Base-by-base conservation (phyloP, 2,113 vertebrate genomes). In the Embiotoca jacksoni region DNA sequence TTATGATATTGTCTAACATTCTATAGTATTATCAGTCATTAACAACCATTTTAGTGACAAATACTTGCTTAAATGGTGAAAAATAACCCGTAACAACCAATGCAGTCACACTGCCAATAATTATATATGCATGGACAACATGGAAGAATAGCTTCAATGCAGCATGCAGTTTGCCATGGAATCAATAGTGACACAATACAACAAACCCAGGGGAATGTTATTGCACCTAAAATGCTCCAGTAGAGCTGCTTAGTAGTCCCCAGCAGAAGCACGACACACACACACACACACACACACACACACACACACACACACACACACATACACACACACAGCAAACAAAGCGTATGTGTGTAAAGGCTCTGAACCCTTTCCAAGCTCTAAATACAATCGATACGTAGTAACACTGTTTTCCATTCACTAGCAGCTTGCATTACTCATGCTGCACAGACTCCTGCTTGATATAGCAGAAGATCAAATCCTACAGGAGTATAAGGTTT, bases 401-500 rank as follows among this genome's bases (percentile, higher is more conserved):
- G 52, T 32, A 47, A 13, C 36, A 23, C 47, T 6, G 31, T 35
- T 77, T 84, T 80, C 58, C 30, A 68, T 76, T 72, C 50, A 57
- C 23, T 1, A 37, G 50, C 70, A 73, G 81, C 57, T 86, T 56
- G 30, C 68, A 16, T 77, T 68, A 65, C 60, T 82, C 69, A 4
- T 15, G 46, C 46, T 8, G n/a, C 6, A 71, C 9, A 5, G 11
- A 52, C 6, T 59, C 41, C 49, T 5, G 79, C 41, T 50, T 30
- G 8, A 58, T 32, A 59, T 41, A 35, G 62, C 13, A 16, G 69
- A 62, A 59, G 72, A 72, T 52, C 39, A 70, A 76, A 74, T 72
- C 67, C 74, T 32, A 3, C 3, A 7, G 56, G 63, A 41, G 33
- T 9, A 31, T 62, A 30, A 9, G 65, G 39, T 78, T 64, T 82